These are phyloP conservation scores for Diprion similis DNA, from an alignment of 1,140 invertebrate genomes.

Conservation along the genomic window DNA sequence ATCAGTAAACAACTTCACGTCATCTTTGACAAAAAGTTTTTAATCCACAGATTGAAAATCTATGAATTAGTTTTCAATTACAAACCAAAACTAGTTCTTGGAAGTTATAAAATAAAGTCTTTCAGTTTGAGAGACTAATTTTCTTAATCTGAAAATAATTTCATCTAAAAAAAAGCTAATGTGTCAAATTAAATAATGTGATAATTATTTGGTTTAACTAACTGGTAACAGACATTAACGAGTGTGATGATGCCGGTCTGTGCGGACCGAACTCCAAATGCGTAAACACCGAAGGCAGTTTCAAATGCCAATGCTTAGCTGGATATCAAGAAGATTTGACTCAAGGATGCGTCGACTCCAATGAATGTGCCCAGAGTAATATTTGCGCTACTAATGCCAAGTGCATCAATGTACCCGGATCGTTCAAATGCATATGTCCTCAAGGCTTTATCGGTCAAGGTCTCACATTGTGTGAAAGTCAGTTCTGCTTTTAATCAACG, in stretches of 20 bases:
- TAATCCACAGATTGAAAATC: too few species aligned
- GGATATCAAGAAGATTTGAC: constrained; percentile 57
- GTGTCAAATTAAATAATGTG: too few species aligned
- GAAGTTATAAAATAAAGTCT: too few species aligned
- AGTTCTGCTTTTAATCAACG: constrained; percentile 59
- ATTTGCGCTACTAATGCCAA: constrained; percentile 75
- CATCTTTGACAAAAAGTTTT: too few species aligned
- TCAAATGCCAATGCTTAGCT: constrained; percentile 62
- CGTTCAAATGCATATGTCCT: constrained; percentile 78
- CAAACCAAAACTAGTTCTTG: too few species aligned
- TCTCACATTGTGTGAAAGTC: constrained; percentile 78
- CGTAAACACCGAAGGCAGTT: constrained; percentile 63
- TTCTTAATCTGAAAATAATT: too few species aligned
- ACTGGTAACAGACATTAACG: constrained; percentile 66
- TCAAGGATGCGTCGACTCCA: constrained; percentile 61
- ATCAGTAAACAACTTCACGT: too few species aligned
- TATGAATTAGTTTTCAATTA: too few species aligned
- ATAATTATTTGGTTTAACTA: neutral
- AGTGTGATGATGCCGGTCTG: constrained; percentile 61
- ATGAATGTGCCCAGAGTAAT: constrained; percentile 63
- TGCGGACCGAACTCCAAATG: constrained; percentile 65
- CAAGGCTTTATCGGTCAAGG: constrained; percentile 75
- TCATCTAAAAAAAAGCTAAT: too few species aligned
- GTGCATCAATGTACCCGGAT: constrained; percentile 78
- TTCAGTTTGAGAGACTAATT: too few species aligned